Percentiles rank a stretch among this genome's conserved stretches.
phyloP scores from a whole-genome alignment of 1,140 invertebrate species.

The Zeugodacus cucurbitae region DNA sequence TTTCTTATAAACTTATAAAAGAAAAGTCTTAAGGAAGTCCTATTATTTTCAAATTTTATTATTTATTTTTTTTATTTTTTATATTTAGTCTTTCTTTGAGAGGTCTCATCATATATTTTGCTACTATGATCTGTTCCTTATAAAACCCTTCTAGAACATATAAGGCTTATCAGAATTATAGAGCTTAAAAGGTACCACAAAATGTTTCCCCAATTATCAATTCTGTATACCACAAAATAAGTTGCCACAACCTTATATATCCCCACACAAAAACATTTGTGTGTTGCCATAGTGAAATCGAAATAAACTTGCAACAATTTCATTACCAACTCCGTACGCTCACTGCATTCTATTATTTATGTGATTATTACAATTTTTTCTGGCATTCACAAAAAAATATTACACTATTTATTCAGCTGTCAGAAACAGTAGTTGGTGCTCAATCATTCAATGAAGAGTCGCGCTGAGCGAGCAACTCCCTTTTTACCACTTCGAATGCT shows the following conservation, averaged over 20 bases:
- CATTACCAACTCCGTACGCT: neutral
- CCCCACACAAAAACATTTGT: neutral
- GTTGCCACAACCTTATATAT: neutral
- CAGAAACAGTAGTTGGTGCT: conserved; percentile 15
- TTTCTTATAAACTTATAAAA: too few relatives aligned
- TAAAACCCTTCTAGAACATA: too few relatives aligned
- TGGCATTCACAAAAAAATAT: neutral
- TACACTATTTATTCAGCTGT: conserved; percentile 25
- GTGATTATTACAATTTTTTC: neutral
- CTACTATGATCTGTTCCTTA: too few relatives aligned
- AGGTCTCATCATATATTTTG: too few relatives aligned
- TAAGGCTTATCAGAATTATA: too few relatives aligned
- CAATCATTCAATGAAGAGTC: neutral
- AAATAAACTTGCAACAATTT: neutral
- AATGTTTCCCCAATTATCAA: too few relatives aligned
- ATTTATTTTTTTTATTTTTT: too few relatives aligned
- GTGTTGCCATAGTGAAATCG: neutral
- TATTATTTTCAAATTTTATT: too few relatives aligned
- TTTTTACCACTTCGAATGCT: neutral
- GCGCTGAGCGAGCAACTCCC: conserved; percentile 16
- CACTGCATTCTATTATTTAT: conserved; percentile 2
- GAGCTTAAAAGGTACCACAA: too few relatives aligned
- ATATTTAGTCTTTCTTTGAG: too few relatives aligned
- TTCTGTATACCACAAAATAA: neutral
- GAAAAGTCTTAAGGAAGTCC: too few relatives aligned